Percentiles rank a stretch among this genome's conserved stretches.
Conservation (phyloP, 53 echinoderm and acorn worm genomes). For the Echinarachnius parma region DNA sequence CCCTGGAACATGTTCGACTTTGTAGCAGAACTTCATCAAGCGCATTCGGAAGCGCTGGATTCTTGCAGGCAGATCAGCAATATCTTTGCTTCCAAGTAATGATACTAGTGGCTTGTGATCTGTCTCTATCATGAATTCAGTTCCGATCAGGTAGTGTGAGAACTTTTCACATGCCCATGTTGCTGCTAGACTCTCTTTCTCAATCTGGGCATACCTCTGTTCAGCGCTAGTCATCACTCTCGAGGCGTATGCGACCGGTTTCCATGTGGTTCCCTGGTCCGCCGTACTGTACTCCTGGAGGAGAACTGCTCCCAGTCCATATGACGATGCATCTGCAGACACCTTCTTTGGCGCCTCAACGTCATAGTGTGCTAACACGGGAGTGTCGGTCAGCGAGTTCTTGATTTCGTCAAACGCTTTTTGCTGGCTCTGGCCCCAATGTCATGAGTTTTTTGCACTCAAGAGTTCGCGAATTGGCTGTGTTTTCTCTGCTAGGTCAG, state of each 20-base stretch:
- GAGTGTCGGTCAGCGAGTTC: conserved; percentile 18
- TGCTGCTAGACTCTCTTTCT: conserved; percentile 52
- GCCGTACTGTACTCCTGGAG: conserved; percentile 19
- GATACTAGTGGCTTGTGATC: conserved; percentile 59
- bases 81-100: conserved; percentile 35
- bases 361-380: conserved; percentile 44
- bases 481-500: conserved; percentile 50
- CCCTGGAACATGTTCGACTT: conserved; percentile 51
- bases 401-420: conserved; percentile 42
- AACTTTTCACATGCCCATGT: conserved; percentile 58
- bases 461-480: conserved; percentile 57
- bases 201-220: conserved; percentile 60
- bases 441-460: conserved; percentile 39
- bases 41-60: conserved; percentile 61
- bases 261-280: conserved; percentile 5
- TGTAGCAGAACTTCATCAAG: conserved; percentile 40
- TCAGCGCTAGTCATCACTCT: conserved; percentile 53
- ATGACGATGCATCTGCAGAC: conserved; percentile 56
- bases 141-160: conserved; percentile 42
- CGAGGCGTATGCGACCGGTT: conserved; percentile 50
- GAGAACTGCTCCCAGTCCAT: conserved; percentile 58
- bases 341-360: conserved; percentile 38
- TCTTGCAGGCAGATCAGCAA: conserved; percentile 36
- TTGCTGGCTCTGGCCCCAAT: conserved; percentile 46
- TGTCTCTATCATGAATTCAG: conserved; percentile 50